Evolutionary conservation across 2,113 vertebrate species (phyloP).

Genomic region (Anoplopoma fimbria): DNA sequence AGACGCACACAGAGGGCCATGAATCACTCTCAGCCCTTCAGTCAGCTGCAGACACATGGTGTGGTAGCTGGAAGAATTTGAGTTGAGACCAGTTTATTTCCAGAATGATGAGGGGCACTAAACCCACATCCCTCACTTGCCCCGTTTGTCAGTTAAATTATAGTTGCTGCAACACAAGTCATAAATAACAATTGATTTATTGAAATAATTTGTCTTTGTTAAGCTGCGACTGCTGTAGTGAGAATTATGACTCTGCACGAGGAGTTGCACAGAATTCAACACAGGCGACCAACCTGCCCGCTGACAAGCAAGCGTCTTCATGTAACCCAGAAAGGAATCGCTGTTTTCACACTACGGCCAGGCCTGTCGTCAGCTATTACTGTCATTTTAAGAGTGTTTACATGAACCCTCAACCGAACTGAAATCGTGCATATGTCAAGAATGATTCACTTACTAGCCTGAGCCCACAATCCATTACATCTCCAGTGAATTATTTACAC

Average conservation of each 20-base stretch:
- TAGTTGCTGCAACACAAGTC: constrained; percentile 1
- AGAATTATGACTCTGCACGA: constrained; percentile 1
- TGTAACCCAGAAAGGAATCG: constrained; percentile 56
- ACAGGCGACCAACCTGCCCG: constrained; percentile 13
- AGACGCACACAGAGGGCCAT: constrained; percentile 23
- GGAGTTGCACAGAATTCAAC: constrained; percentile 18
- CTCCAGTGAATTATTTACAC: constrained; percentile 72
- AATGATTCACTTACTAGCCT: constrained; percentile 74
- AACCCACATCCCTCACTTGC: constrained; percentile 11
- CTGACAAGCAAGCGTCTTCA: constrained; percentile 51
- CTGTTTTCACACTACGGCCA: constrained; percentile 58
- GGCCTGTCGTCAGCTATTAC: constrained; percentile 71
- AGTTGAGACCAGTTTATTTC: constrained; percentile 30
- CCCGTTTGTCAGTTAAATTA: constrained; percentile 4
- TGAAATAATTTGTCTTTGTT: constrained; percentile 5
- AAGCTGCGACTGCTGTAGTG: not conserved
- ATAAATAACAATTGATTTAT: constrained; percentile 2
- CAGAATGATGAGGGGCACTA: constrained; percentile 7
- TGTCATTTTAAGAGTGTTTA: constrained; percentile 76
- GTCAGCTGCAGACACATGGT: constrained; percentile 36
- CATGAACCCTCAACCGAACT: constrained; percentile 63
- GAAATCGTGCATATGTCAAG: constrained; percentile 76
- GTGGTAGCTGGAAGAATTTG: constrained; percentile 20
- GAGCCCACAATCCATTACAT: constrained; percentile 72
- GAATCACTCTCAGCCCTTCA: constrained; percentile 50